Evolutionary conservation across 1,140 invertebrate species (phyloP).

Genomic region (Fopius arisanus): DNA sequence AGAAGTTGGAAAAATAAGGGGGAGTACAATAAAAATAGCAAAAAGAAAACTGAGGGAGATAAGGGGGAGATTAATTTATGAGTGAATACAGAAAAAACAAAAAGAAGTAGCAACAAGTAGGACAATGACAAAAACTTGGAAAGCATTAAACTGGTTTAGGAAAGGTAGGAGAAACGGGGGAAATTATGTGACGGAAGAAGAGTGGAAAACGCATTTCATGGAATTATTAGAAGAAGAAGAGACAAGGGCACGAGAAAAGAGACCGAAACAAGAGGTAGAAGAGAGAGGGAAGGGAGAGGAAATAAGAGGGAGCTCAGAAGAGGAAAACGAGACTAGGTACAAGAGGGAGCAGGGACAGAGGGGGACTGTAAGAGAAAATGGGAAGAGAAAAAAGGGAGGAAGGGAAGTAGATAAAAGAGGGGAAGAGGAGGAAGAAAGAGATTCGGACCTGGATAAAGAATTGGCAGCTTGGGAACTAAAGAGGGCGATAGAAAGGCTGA

Average conservation of each 20-base stretch:
- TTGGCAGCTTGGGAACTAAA: constrained; percentile 32
- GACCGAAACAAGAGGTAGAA: background rate
- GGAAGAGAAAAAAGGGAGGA: background rate
- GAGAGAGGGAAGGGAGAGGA: background rate
- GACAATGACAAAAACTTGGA: background rate
- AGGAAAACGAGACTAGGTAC: background rate
- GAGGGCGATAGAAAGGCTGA: constrained; percentile 40
- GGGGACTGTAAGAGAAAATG: background rate
- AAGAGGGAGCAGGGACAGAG: background rate
- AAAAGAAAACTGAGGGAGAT: background rate
- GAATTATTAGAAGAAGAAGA: background rate
- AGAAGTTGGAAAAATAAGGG: background rate
- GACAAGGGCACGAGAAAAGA: background rate
- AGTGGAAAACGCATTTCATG: constrained; percentile 18
- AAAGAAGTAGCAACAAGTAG: background rate
- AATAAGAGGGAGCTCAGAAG: too few relatives aligned
- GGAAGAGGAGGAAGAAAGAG: background rate
- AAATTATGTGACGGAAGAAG: background rate
- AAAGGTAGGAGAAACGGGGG: background rate
- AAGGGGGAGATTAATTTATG: background rate
- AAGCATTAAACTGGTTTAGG: background rate
- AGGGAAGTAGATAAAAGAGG: background rate
- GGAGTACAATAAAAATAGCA: background rate
- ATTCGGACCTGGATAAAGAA: background rate
- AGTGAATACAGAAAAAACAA: background rate